Conservation (phyloP, 2,888 invertebrate genomes). For the Drosophila demipolita region DNA sequence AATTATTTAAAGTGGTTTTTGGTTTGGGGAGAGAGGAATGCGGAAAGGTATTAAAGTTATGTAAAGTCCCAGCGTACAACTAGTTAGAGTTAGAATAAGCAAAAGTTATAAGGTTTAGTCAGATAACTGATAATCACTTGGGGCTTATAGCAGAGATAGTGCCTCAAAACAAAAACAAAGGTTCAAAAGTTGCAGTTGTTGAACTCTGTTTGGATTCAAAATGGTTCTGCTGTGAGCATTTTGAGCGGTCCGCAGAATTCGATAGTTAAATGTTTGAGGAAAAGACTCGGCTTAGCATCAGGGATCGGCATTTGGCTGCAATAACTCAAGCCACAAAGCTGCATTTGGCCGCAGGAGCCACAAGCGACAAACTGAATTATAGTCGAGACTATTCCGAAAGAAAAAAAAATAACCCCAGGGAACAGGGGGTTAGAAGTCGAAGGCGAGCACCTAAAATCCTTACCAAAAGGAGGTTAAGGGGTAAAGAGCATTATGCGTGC, state of each 20-base stretch:
- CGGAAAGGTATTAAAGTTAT: constrained; percentile 43
- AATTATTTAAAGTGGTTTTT: constrained; percentile 75
- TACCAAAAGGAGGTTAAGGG: neutral
- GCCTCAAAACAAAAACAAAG: neutral
- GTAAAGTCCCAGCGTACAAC: neutral
- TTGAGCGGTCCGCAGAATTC: constrained; percentile 19
- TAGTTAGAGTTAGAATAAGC: constrained; percentile 3
- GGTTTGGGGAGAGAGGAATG: constrained; percentile 10
- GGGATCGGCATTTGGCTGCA: constrained; percentile 58
- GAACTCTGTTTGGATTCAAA: constrained; percentile 5
- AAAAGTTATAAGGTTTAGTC: constrained; percentile 2
- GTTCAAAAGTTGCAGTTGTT: constrained; percentile 10
- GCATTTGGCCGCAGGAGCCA: constrained; percentile 57
- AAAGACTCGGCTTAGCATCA: constrained; percentile 9
- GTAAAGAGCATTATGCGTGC: constrained; percentile 17
- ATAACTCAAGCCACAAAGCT: constrained; percentile 59
- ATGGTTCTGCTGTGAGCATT: neutral
- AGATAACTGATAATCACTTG: constrained; percentile 18
- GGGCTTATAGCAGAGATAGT: constrained; percentile 18
- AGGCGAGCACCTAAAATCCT: neutral
- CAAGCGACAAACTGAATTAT: constrained; percentile 66
- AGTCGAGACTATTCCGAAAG: neutral
- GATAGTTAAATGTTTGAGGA: constrained; percentile 35
- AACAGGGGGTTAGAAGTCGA: neutral
- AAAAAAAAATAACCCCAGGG: neutral